Evolutionary conservation across 2,113 vertebrate genomes (phyloP).

Genomic region (Solenodon paradoxus): DNA sequence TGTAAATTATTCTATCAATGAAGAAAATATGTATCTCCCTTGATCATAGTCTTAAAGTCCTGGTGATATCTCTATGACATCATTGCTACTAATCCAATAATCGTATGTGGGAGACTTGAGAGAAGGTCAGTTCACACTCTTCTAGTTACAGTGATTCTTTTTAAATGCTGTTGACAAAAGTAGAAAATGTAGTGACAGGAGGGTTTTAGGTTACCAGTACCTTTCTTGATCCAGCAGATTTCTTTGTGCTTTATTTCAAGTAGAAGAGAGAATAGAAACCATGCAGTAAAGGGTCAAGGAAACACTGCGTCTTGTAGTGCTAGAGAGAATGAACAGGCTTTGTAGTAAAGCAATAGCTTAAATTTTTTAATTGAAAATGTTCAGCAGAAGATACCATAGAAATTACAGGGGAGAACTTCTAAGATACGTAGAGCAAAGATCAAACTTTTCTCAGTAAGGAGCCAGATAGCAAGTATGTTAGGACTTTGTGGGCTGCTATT

Average conservation of each 20-base stretch:
- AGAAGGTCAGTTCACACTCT: neutral
- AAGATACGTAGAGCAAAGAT: neutral
- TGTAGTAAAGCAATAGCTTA: neutral
- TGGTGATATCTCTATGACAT: neutral
- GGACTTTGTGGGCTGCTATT: neutral
- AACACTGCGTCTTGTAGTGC: neutral
- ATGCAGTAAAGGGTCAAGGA: neutral
- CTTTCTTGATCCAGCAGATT: slow-evolving; percentile 3
- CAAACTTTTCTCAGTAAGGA: neutral
- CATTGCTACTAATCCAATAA: neutral
- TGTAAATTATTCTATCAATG: neutral
- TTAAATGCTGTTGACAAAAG: slow-evolving; percentile 16
- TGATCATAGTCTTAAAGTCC: neutral
- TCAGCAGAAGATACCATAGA: neutral
- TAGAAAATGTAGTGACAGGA: slow-evolving; percentile 5
- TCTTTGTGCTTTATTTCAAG: slow-evolving; percentile 40
- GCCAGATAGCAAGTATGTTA: neutral
- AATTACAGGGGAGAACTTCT: neutral
- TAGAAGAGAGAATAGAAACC: slow-evolving; percentile 5
- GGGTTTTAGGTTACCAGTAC: neutral
- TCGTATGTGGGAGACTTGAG: neutral
- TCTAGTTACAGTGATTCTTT: neutral
- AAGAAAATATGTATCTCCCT: neutral
- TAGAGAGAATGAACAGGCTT: neutral
- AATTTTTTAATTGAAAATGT: neutral